Evolutionary conservation across 1,140 invertebrate species (phyloP), one percentile per base, ranked within the genome.

Genomic region (Procambarus virginalis): DNA sequence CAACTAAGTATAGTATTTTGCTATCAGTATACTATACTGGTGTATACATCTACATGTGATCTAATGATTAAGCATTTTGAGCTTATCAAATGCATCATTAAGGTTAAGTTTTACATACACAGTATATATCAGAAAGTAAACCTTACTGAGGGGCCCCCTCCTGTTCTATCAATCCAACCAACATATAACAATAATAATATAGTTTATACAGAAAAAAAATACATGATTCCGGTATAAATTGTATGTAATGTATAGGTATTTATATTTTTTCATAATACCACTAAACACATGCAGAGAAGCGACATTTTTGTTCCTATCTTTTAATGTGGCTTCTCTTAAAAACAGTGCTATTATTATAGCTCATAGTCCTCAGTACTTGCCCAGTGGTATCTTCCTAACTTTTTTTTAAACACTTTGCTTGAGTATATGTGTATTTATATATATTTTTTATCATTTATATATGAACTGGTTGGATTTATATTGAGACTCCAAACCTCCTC

Each of bases 31-130:
- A 46, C 34, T 34, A 34, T 34, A 34, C 34, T 34, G 34, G 51
- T 55, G 51, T 80, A 80, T 49, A 80, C 34, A 34, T 34, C 22
- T 80, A 80, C 55, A 55, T 80, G 49, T 80, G 55, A 58, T 48
- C 55, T 55, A 73, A 73, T 34, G 6, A 34, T 34, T 34, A 73
- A 34, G 68, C 68, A 73, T 73, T 34, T 73, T 73, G 68, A 73
- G n/a, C 10, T 73, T 17, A 5, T 73, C 68, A 73, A 22, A 34
- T 73, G 68, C 68, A 9, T 34, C 5, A 73, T 34, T 34, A 73
- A 22, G 22, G n/a, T 73, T 73, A 34, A 73, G 22, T 73, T 73
- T 73, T 73, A 73, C 68, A 73, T 73, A 68, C 34, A 34, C 34
- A 34, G 6, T 58, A 20, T 70, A 70, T 34, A 73, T 73, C n/a